phyloP scores from a whole-genome alignment of 2,797 vertebrate species.

The Microhierax caerulescens region DNA sequence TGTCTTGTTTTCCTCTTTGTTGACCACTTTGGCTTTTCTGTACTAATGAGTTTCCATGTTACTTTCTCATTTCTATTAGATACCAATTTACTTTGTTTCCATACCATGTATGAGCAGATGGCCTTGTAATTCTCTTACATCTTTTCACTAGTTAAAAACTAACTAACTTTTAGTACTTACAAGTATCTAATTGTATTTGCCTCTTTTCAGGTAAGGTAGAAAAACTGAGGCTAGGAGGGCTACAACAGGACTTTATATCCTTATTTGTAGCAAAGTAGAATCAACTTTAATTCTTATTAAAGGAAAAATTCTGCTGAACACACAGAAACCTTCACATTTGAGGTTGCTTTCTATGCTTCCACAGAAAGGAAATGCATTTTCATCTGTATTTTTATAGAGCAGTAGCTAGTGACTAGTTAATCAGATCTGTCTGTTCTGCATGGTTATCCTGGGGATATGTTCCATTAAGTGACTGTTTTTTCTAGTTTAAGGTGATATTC shows the following conservation, averaged over 20 bases:
- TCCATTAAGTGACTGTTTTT: constrained; percentile 11
- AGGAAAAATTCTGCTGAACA: neutral
- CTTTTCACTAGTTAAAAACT: neutral
- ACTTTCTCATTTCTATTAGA: neutral
- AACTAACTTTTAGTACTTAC: neutral
- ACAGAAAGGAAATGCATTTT: constrained; percentile 11
- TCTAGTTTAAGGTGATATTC: constrained; percentile 19
- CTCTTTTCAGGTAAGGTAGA: neutral
- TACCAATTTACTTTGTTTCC: neutral
- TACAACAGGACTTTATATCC: neutral
- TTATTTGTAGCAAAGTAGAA: neutral
- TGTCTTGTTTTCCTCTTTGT: neutral
- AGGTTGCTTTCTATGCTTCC: neutral
- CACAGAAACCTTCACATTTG: neutral
- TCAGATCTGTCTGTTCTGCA: neutral
- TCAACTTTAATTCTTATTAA: neutral
- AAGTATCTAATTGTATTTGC: neutral
- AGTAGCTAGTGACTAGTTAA: constrained; percentile 2
- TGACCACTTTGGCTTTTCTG: neutral
- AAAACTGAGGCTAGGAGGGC: neutral
- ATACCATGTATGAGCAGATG: neutral
- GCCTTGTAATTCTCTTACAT: neutral
- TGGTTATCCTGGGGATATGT: constrained; percentile 19
- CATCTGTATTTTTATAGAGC: constrained; percentile 30
- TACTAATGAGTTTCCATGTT: neutral